Base-by-base conservation (phyloP, 1,140 invertebrate genomes). In the Liolophura sinensis region DNA sequence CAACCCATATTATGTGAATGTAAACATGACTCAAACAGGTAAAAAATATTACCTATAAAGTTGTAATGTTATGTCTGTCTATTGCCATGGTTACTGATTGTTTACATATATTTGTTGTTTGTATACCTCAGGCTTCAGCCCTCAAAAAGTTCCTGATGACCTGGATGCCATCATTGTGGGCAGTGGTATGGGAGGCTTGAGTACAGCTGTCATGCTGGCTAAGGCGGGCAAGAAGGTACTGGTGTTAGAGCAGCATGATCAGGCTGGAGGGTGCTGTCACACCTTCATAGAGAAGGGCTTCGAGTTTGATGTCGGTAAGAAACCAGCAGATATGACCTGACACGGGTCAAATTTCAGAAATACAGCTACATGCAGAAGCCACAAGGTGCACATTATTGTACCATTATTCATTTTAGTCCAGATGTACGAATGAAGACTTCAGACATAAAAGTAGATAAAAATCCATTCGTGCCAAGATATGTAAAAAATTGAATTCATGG, bases 161-260 rank as follows among this genome's bases (percentile, higher is more conserved):
- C 55, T 82, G 27, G 84, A 85, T 73, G 82, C 77, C n/a, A 81
- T 85, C 47, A 71, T 85, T 0, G 79, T 85, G 40, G 84, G 84
- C 20, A 83, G 79, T 74, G 84, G 84, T 18, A 79, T 81, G 54
- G 82, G 84, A 7, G 83, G 83, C 0, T 57, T 85, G 48, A 69
- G 80, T 4, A 68, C 79, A 16, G 84, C 81, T 20, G 77, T 80
- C 18, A 25, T 84, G 18, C 70, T 85, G 51, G 68, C 78, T 15
- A 73, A 78, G 60, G 78, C 79, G 22, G 84, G 84, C 1, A 77
- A 80, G 60, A 79, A 72, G 65, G 83, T 85, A 22, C 64, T 85
- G 24, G 83, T 85, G 0, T 67, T 85, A 60, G 84, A 85, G 62
- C 82, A 85, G 60, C 84, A 85, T 79, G 83, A 84, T 60, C 80